Evolutionary conservation across 2,113 vertebrate genomes (phyloP).

Genomic region (Gobiocypris rarus): DNA sequence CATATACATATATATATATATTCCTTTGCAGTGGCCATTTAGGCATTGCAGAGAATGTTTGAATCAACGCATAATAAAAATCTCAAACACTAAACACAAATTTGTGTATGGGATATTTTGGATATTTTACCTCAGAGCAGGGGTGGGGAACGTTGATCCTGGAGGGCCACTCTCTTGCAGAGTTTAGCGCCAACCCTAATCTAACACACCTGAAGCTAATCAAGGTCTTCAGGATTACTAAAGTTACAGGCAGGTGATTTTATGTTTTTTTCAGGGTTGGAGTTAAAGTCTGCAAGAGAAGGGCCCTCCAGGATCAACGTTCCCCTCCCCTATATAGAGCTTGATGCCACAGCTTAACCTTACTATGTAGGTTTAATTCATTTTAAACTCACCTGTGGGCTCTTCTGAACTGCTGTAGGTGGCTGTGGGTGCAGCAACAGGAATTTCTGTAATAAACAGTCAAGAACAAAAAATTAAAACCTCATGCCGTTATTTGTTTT

Average conservation of each 20-base stretch:
- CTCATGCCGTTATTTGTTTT: background rate
- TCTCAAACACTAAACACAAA: background rate
- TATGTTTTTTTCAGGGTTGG: too few relatives aligned
- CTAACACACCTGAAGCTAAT: too few relatives aligned
- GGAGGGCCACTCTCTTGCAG: too few relatives aligned
- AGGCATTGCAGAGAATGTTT: background rate
- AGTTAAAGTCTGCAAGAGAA: too few relatives aligned
- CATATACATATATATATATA: too few relatives aligned
- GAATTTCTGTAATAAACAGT: conserved; percentile 83
- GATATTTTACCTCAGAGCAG: background rate
- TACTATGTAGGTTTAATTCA: background rate
- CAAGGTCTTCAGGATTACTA: too few relatives aligned
- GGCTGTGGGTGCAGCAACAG: conserved; percentile 86
- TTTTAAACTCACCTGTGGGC: conserved; percentile 82
- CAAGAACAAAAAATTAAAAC: conserved; percentile 3
- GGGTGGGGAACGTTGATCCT: too few relatives aligned
- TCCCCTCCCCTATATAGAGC: too few relatives aligned
- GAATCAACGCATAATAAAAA: background rate
- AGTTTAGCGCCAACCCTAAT: too few relatives aligned
- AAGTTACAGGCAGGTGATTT: too few relatives aligned
- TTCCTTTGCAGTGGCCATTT: background rate
- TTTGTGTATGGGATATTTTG: background rate
- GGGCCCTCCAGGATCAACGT: too few relatives aligned
- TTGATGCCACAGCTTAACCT: background rate
- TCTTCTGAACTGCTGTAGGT: conserved; percentile 89